Evolutionary conservation across 2,797 vertebrate species (phyloP).

Genomic region (Vespertilio murinus): DNA sequence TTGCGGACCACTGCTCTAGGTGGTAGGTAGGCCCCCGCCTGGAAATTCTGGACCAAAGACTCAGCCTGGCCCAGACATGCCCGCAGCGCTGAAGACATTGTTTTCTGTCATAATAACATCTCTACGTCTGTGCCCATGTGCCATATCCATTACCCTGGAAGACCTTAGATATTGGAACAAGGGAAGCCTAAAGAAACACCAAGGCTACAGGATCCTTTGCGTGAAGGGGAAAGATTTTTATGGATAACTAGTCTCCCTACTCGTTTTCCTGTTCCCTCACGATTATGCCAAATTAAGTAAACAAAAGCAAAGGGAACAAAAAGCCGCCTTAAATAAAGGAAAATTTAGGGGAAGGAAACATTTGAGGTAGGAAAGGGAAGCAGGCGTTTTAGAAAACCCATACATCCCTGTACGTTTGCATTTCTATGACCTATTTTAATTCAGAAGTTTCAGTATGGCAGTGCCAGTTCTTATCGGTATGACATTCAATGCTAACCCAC

Average conservation of each 20-base stretch:
- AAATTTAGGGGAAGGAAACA: constrained; percentile 19
- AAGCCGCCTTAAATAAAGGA: background rate
- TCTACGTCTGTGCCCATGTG: background rate
- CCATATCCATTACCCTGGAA: background rate
- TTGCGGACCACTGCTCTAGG: background rate
- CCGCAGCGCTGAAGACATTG: background rate
- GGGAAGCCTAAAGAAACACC: background rate
- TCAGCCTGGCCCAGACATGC: background rate
- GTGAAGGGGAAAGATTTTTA: background rate
- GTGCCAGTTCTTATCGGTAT: background rate
- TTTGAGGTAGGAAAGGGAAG: background rate
- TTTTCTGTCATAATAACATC: background rate
- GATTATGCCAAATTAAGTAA: background rate
- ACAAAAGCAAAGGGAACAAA: background rate
- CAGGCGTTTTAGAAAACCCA: background rate
- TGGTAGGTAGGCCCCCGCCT: background rate
- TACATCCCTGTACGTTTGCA: background rate
- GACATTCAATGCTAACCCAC: background rate
- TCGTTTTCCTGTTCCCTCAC: constrained; percentile 11
- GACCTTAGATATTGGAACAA: background rate
- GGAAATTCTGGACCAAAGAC: background rate
- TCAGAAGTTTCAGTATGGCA: background rate
- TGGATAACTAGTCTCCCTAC: background rate
- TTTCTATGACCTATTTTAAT: background rate
- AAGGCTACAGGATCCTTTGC: background rate